Conservation (phyloP, 2,113 vertebrate genomes). For the Actinemys pallida region DNA sequence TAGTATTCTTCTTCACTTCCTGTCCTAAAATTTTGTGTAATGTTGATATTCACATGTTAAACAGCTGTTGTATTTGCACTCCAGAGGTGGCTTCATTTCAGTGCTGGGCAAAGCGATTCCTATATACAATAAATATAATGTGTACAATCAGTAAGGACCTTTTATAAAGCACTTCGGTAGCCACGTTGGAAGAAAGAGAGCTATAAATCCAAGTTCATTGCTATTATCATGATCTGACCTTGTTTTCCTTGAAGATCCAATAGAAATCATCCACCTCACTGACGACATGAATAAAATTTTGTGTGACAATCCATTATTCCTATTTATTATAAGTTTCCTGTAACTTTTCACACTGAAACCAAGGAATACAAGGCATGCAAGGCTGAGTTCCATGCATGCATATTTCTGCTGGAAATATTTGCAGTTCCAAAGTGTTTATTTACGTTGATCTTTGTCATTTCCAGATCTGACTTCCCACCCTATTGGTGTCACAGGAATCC, state of each 20-base stretch:
- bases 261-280: rapidly evolving
- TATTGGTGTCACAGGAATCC: slow-evolving; percentile 79
- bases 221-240: background rate
- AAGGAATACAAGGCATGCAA: background rate
- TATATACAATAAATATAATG: background rate
- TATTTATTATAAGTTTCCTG: background rate
- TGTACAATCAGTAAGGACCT: background rate
- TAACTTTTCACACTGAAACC: background rate
- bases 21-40: background rate
- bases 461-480: slow-evolving; percentile 86
- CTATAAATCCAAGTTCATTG: background rate
- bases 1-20: background rate
- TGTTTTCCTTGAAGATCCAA: background rate
- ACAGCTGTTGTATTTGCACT: background rate
- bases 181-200: background rate
- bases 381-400: rapidly evolving
- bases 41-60: background rate
- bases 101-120: background rate
- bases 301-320: background rate
- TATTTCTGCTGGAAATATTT: background rate
- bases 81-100: background rate
- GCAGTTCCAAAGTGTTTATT: background rate
- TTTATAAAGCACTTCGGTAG: background rate
- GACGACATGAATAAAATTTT: rapidly evolving
- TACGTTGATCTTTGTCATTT: slow-evolving; percentile 29